phyloP scores from a whole-genome alignment of 1,140 invertebrate genomes.

The Armadillidium nasatum region DNA sequence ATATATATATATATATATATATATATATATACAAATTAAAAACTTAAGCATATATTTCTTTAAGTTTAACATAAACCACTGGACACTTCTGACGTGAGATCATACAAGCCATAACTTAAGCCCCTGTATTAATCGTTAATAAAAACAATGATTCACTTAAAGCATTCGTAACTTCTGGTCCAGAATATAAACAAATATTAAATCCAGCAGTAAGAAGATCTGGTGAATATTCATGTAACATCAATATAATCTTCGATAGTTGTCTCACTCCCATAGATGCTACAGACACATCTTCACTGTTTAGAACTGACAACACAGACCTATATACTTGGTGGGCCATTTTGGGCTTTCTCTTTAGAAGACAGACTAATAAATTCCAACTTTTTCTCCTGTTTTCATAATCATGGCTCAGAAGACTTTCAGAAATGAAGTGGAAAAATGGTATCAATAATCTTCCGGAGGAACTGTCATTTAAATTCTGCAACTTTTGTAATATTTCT shows the following conservation, averaged over 20 bases:
- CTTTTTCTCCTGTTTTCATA: slow-evolving; percentile 28
- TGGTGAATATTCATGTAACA: slow-evolving; percentile 16
- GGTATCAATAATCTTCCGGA: slow-evolving; percentile 56
- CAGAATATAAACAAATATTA: not conserved
- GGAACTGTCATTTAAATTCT: slow-evolving; percentile 50
- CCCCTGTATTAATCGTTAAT: slow-evolving; percentile 20
- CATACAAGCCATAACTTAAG: not conserved
- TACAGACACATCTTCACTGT: slow-evolving; percentile 70
- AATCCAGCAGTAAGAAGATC: slow-evolving; percentile 19
- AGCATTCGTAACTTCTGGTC: not conserved
- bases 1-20: too few relatives aligned
- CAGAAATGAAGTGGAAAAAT: slow-evolving; percentile 36
- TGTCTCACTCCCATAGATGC: slow-evolving; percentile 54
- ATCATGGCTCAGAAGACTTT: slow-evolving; percentile 29
- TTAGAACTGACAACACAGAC: slow-evolving; percentile 68
- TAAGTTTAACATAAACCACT: too few relatives aligned
- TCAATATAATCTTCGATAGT: slow-evolving; percentile 12
- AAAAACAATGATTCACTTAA: slow-evolving; percentile 19
- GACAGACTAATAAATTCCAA: slow-evolving; percentile 46
- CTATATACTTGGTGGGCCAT: slow-evolving; percentile 50
- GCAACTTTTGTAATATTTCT: slow-evolving; percentile 33
- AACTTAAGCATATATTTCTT: too few relatives aligned
- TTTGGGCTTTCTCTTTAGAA: slow-evolving; percentile 47
- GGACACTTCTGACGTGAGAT: too few relatives aligned
- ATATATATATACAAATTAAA: too few relatives aligned